Conservation (phyloP, 2,888 invertebrate species). For the Platynereis dumerilii region DNA sequence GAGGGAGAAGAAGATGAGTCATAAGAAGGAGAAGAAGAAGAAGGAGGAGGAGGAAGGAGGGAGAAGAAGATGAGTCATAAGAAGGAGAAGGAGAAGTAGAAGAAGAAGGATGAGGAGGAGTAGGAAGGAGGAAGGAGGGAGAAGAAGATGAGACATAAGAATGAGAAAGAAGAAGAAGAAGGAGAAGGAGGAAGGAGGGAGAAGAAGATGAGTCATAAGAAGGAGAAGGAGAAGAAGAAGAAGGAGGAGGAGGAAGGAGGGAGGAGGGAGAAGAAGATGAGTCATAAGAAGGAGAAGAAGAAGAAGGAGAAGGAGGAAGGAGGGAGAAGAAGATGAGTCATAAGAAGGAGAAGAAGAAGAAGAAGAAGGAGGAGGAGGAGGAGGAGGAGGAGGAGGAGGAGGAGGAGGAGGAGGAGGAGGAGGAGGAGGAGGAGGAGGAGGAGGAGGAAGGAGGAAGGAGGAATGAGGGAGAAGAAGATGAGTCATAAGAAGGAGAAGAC, state of each 20-base stretch:
- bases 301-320: background rate
- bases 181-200: background rate
- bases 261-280: background rate
- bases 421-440: background rate
- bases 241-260: background rate
- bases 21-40: no score
- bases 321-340: no score
- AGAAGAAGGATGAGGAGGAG: no score
- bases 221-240: no score
- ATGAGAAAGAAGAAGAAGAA: background rate
- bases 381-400: background rate
- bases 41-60: background rate
- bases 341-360: background rate
- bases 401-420: background rate
- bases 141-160: no score
- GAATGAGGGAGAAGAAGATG: no score
- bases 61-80: background rate
- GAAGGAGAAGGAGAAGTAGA: no score
- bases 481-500: background rate
- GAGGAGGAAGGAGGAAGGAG: background rate
- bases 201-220: no score
- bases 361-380: background rate
- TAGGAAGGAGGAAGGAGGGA: background rate
- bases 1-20: no score
- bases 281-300: no score